Evolutionary conservation across 2,888 invertebrate genomes (phyloP).

Genomic region (Drosophila histrio): DNA sequence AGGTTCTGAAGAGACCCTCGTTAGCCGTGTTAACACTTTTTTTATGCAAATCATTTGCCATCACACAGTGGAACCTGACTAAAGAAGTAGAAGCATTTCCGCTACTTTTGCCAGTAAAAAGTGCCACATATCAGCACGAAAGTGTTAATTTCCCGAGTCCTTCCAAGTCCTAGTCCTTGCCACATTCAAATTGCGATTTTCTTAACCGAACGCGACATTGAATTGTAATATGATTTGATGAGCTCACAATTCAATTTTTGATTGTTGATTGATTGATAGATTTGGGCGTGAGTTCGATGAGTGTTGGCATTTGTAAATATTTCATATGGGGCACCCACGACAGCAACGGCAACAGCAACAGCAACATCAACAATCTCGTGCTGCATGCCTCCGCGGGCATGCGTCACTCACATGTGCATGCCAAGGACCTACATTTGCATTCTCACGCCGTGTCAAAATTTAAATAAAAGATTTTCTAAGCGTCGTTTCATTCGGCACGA

Average conservation of each 20-base stretch:
- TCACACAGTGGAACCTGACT: constrained; percentile 23
- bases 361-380: not conserved
- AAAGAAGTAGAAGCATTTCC: constrained; percentile 57
- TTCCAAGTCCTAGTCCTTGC: not conserved
- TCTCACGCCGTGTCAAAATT: constrained; percentile 31
- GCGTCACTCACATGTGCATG: constrained; percentile 38
- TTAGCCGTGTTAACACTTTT: constrained; percentile 23
- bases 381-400: constrained; percentile 1
- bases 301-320: constrained; percentile 72
- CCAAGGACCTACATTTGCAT: constrained; percentile 61
- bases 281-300: constrained; percentile 44
- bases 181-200: not conserved
- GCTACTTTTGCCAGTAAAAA: constrained; percentile 41
- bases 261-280: constrained; percentile 65
- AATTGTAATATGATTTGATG: constrained; percentile 35
- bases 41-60: constrained; percentile 67
- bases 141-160: constrained; percentile 52
- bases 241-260: constrained; percentile 19
- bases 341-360: not conserved
- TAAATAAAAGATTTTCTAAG: constrained; percentile 56
- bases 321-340: constrained; percentile 40
- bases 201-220: constrained; percentile 50
- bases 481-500: constrained; percentile 56
- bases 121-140: constrained; percentile 52
- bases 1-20: constrained; percentile 7